Percentiles rank a stretch among this genome's conserved stretches.
Evolutionary conservation across 2,888 invertebrate species (phyloP).

Genomic region (Andricus quercusramuli): DNA sequence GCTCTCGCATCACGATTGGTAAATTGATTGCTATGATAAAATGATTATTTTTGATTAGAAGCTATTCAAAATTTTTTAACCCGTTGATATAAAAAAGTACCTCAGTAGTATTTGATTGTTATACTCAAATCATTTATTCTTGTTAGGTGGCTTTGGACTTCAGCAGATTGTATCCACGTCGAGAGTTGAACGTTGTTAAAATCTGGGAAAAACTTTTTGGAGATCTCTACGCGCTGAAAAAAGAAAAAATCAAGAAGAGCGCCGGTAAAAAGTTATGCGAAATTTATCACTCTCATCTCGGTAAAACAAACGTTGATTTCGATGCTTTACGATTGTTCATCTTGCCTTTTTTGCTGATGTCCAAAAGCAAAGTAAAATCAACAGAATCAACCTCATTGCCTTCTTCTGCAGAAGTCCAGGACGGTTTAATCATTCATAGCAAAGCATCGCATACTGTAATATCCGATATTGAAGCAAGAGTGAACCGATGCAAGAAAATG

Average conservation of each 20-base stretch:
- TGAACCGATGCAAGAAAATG: constrained; percentile 34
- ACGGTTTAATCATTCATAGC: constrained; percentile 40
- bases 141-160: constrained; percentile 43
- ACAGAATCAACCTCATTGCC: constrained; percentile 15
- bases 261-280: constrained; percentile 18
- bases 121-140: background rate
- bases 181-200: constrained; percentile 27
- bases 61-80: background rate
- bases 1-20: constrained; percentile 21
- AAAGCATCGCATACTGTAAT: constrained; percentile 39
- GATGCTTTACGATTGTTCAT: constrained; percentile 42
- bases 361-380: constrained; percentile 15
- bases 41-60: background rate
- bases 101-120: background rate
- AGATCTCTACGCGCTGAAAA: constrained; percentile 33
- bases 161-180: constrained; percentile 24
- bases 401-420: constrained; percentile 22
- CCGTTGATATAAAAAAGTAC: background rate
- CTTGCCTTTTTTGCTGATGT: constrained; percentile 40
- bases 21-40: background rate
- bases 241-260: constrained; percentile 8
- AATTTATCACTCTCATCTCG: constrained; percentile 28
- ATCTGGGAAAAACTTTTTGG: constrained; percentile 41
- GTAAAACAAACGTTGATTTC: constrained; percentile 27
- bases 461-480: constrained; percentile 40